These are phyloP conservation scores for Cyprinella venusta DNA, from an alignment of 2,797 vertebrate genomes.

Conservation along the genomic window DNA sequence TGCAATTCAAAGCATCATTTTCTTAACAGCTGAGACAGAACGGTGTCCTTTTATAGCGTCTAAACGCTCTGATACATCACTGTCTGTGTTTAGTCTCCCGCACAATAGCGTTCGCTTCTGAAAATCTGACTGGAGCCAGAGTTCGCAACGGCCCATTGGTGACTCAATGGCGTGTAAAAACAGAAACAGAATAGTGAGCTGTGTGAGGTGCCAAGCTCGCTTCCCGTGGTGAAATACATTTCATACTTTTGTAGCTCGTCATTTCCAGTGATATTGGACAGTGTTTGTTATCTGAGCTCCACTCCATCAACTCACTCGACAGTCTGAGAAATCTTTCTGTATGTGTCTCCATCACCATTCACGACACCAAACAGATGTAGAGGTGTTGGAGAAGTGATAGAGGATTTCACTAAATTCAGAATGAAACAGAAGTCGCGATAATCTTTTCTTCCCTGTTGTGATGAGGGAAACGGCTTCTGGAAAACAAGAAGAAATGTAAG, in stretches of 20 bases:
- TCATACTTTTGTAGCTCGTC: constrained; percentile 37
- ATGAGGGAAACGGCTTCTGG: too few relatives aligned
- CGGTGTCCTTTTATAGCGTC: constrained; percentile 3
- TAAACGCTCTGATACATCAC: constrained; percentile 20
- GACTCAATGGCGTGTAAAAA: constrained; percentile 40
- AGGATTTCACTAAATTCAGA: background rate
- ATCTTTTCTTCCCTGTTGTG: background rate
- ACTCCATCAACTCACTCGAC: constrained; percentile 15
- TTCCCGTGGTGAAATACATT: constrained; percentile 28
- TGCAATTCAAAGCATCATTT: background rate
- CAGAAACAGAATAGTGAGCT: constrained; percentile 35
- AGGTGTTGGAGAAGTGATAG: background rate
- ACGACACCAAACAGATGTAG: background rate
- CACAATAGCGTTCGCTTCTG: constrained; percentile 26
- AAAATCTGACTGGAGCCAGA: constrained; percentile 39
- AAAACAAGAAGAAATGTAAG: background rate
- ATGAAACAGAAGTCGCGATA: background rate
- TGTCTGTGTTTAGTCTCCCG: constrained; percentile 33
- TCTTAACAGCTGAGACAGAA: constrained; percentile 10
- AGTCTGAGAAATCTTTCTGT: background rate
- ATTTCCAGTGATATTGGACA: constrained; percentile 10
- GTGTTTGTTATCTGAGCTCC: constrained; percentile 6
- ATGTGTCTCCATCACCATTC: background rate
- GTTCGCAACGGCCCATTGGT: constrained; percentile 37
- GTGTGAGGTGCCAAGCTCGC: constrained; percentile 17